phyloP scores from a whole-genome alignment of 2,797 vertebrate genomes.

The Pseudomugil tenellus region DNA sequence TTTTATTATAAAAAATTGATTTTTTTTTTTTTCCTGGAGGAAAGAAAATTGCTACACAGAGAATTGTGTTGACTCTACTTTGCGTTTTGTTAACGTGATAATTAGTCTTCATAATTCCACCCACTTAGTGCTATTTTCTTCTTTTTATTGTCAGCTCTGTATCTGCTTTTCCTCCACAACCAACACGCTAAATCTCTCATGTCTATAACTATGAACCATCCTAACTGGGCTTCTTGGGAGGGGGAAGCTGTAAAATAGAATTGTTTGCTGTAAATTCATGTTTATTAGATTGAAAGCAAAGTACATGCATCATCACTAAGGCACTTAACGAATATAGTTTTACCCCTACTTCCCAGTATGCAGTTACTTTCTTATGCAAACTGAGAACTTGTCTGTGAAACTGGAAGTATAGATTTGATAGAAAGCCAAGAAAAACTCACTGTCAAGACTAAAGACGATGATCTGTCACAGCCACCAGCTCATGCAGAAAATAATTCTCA shows the following conservation, averaged over 20 bases:
- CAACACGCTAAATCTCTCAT: background rate
- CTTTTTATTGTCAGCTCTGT: background rate
- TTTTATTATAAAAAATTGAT: too few relatives aligned
- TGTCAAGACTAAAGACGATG: background rate
- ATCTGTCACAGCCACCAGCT: background rate
- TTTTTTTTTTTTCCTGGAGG: too few relatives aligned
- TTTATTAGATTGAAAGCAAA: background rate
- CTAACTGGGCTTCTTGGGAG: too few relatives aligned
- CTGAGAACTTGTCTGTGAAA: background rate
- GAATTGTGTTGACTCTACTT: background rate
- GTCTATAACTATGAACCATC: too few relatives aligned
- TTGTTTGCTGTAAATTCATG: background rate
- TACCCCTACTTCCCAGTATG: background rate
- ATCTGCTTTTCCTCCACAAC: background rate
- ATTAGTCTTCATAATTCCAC: background rate
- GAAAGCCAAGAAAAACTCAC: background rate
- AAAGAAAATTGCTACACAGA: background rate
- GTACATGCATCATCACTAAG: background rate
- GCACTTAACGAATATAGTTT: background rate
- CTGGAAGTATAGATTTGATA: background rate
- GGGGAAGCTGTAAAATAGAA: too few relatives aligned
- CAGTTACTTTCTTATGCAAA: background rate
- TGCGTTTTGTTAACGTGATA: background rate
- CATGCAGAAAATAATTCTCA: constrained; percentile 1
- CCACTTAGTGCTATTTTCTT: background rate